These are phyloP conservation scores for Phaethon lepturus DNA, from an alignment of 2,113 vertebrate genomes.

Conservation along the genomic window DNA sequence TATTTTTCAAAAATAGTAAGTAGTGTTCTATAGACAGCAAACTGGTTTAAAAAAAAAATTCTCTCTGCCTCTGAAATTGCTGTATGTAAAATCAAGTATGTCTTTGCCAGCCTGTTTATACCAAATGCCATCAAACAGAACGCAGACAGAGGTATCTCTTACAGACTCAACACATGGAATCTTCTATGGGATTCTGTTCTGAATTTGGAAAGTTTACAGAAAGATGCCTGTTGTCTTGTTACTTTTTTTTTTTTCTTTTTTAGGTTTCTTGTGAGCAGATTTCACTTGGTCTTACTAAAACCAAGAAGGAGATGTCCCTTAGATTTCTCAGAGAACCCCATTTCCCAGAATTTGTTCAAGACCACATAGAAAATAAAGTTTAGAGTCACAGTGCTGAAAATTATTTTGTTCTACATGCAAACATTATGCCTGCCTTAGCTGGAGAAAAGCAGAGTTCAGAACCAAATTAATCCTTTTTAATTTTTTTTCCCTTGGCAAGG, in stretches of 20 bases:
- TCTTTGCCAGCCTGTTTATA: background rate
- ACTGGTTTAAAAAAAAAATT: background rate
- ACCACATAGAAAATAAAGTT: background rate
- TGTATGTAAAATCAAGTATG: background rate
- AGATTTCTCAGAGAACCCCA: background rate
- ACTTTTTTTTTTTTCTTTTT: too few relatives aligned
- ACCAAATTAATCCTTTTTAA: background rate
- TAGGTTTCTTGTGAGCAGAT: background rate
- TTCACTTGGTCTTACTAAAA: background rate
- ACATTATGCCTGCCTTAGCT: background rate
- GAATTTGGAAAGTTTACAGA: background rate
- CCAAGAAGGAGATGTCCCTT: background rate
- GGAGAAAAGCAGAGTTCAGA: background rate
- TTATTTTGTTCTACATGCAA: background rate
- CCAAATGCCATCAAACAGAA: background rate
- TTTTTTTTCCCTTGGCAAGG: background rate
- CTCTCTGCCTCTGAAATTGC: background rate
- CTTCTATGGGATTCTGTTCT: background rate
- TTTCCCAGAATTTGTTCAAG: background rate
- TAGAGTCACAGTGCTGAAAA: background rate
- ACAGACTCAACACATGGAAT: background rate
- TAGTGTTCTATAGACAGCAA: background rate
- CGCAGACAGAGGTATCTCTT: background rate
- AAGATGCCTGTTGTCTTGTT: background rate
- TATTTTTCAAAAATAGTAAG: background rate